These are phyloP conservation scores for Hedychridium roseum DNA, from an alignment of 2,888 invertebrate genomes.

Conservation along the genomic window DNA sequence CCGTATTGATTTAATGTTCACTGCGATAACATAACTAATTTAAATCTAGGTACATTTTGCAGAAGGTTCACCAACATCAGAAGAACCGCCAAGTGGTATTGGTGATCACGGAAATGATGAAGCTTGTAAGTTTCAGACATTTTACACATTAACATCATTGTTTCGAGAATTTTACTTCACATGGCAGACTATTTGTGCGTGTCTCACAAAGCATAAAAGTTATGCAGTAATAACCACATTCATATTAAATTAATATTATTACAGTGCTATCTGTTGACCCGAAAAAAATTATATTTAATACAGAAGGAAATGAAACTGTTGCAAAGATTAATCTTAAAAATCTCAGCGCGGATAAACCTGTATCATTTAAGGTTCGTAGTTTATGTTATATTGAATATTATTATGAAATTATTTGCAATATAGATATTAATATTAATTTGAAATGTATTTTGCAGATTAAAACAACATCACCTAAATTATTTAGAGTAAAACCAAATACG, in stretches of 20 bases:
- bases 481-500: slow-evolving; percentile 88
- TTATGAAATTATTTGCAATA: not conserved
- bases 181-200: not conserved
- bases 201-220: not conserved
- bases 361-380: slow-evolving; percentile 75
- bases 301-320: slow-evolving; percentile 73
- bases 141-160: not conserved
- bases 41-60: slow-evolving; percentile 74
- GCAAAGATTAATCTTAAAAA: slow-evolving; percentile 77
- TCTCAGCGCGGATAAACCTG: slow-evolving; percentile 66
- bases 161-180: not conserved
- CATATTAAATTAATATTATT: slow-evolving; percentile 13
- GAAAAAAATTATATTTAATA: slow-evolving; percentile 75
- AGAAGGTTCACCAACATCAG: slow-evolving; percentile 68
- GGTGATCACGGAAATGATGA: slow-evolving; percentile 51
- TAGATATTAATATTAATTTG: slow-evolving; percentile 1
- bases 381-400: slow-evolving; percentile 6
- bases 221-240: not conserved
- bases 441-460: slow-evolving; percentile 77
- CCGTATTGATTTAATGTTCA: too few relatives aligned
- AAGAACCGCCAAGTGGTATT: slow-evolving; percentile 54
- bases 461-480: slow-evolving; percentile 95
- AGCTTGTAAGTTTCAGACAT: slow-evolving; percentile 46
- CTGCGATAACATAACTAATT: too few relatives aligned
- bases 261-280: slow-evolving; percentile 61